Percentiles rank a stretch among this genome's conserved stretches.
Evolutionary conservation across 2,797 vertebrate species (phyloP).

Genomic region (Parauchenoglanis punctatus): DNA sequence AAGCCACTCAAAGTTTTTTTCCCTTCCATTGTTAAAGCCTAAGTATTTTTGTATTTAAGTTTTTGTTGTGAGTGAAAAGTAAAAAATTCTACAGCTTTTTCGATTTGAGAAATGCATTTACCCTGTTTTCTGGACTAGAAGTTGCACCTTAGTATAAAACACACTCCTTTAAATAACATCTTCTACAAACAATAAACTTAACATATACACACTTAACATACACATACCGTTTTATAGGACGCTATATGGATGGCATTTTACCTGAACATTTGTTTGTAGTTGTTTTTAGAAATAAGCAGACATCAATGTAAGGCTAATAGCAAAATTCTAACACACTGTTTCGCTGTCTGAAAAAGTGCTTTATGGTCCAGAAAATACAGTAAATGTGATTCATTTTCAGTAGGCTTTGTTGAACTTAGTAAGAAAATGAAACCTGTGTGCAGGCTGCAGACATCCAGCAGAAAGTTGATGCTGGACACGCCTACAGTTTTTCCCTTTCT

Average conservation of each 20-base stretch:
- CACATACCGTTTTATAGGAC: background rate
- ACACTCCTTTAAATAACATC: background rate
- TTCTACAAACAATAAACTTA: background rate
- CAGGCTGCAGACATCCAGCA: background rate
- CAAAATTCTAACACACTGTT: background rate
- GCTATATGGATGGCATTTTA: background rate
- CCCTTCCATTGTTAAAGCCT: background rate
- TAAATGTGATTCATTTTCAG: background rate
- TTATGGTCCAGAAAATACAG: conserved; percentile 13
- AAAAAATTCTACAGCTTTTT: background rate
- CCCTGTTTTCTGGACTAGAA: background rate
- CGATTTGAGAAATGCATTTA: background rate
- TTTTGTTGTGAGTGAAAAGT: background rate
- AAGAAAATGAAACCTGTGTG: background rate
- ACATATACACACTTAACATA: too few species aligned
- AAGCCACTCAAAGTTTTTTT: too few species aligned
- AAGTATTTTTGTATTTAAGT: background rate
- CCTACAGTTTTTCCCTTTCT: background rate
- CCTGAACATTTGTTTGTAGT: background rate
- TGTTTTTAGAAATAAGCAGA: background rate
- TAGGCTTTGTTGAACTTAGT: background rate
- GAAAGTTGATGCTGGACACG: background rate
- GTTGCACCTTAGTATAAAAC: background rate
- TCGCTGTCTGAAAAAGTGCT: background rate
- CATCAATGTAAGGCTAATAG: background rate